phyloP scores from a whole-genome alignment of 2,888 invertebrate species.

The Yponomeuta malinellus region DNA sequence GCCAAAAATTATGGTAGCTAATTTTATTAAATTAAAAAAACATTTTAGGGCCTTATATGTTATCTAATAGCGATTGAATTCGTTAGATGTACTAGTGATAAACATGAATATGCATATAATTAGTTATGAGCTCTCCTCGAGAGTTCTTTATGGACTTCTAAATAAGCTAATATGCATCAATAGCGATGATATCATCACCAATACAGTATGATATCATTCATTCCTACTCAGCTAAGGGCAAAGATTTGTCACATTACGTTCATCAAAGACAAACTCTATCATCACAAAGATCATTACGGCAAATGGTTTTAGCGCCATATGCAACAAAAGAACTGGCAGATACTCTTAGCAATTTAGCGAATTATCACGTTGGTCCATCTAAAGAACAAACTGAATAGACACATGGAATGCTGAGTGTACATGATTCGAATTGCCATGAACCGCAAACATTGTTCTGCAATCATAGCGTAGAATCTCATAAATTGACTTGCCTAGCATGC shows the following conservation, averaged over 20 bases:
- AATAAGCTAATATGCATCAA: background rate
- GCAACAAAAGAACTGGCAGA: background rate
- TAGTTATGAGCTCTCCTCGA: too few species aligned
- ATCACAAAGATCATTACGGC: background rate
- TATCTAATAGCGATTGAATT: too few species aligned
- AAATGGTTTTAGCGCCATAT: background rate
- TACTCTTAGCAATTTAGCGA: background rate
- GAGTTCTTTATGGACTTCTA: background rate
- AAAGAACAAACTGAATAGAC: background rate
- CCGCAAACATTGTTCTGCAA: conserved; percentile 8
- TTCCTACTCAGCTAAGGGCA: background rate
- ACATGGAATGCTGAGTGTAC: background rate
- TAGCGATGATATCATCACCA: background rate
- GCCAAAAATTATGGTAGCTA: too few species aligned
- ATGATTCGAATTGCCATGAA: background rate
- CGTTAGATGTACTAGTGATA: too few species aligned
- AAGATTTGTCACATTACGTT: background rate
- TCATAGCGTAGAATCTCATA: conserved; percentile 28
- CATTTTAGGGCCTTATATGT: too few species aligned
- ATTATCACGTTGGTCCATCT: background rate
- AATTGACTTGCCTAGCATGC: too few species aligned
- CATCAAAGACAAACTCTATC: background rate
- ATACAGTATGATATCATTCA: background rate
- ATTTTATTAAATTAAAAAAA: too few species aligned
- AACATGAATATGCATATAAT: too few species aligned